phyloP scores from a whole-genome alignment of 2,797 vertebrate species.

The Arnoldichthys spilopterus region DNA sequence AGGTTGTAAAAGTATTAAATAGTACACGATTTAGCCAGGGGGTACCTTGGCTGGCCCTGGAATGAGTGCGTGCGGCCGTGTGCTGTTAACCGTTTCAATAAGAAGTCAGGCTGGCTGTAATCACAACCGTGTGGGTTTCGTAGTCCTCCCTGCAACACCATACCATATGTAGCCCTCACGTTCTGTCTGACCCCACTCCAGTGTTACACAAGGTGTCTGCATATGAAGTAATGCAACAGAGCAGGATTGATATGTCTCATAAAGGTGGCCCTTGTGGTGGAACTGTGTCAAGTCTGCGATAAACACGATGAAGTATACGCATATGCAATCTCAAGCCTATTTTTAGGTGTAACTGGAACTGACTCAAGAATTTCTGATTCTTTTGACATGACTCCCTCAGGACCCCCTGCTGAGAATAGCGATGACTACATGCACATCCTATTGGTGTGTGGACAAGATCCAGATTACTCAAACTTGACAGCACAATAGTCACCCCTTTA shows the following conservation, averaged over 20 bases:
- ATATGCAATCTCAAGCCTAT: not conserved
- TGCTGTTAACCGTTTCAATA: conserved; percentile 53
- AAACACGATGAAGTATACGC: conserved; percentile 19
- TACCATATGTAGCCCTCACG: conserved; percentile 32
- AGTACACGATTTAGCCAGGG: conserved; percentile 58
- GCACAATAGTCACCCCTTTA: not conserved
- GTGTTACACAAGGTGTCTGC: not conserved
- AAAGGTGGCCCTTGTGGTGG: not conserved
- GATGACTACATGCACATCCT: not conserved
- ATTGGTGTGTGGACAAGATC: not conserved
- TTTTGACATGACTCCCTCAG: not conserved
- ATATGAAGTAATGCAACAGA: conserved; percentile 7
- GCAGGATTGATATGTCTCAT: conserved; percentile 7
- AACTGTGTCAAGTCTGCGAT: conserved; percentile 8
- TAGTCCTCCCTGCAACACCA: conserved; percentile 39
- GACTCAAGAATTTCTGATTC: not conserved
- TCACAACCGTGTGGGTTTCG: conserved; percentile 52
- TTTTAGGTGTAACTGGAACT: conserved; percentile 14
- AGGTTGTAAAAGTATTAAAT: conserved; percentile 74
- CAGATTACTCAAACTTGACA: not conserved
- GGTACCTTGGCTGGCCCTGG: conserved; percentile 53
- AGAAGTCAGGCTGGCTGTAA: conserved; percentile 53
- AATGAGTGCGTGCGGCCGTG: conserved; percentile 51
- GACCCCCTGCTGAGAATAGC: conserved; percentile 4
- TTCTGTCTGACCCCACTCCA: not conserved